Percentiles rank a stretch among this genome's conserved stretches.
Conservation (phyloP, 2,113 vertebrate species). For the Podocnemis expansa region DNA sequence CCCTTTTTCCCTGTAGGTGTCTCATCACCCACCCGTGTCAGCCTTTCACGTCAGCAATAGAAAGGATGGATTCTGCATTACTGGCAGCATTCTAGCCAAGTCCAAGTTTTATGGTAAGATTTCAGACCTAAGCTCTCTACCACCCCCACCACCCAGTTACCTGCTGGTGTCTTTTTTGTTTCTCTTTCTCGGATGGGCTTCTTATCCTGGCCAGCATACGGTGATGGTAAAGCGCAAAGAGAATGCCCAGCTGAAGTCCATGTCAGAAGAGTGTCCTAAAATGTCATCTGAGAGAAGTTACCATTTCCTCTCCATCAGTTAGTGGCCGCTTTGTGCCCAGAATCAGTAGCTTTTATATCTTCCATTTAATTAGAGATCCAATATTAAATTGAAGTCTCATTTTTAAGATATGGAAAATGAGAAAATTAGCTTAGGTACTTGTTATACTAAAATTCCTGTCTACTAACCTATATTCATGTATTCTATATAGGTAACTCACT, state of each 20-base stretch:
- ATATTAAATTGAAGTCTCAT: neutral
- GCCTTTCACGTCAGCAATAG: conserved; percentile 95
- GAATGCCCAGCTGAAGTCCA: neutral
- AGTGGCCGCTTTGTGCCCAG: neutral
- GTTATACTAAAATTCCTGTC: neutral
- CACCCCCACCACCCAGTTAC: too few species aligned
- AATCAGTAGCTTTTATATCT: neutral
- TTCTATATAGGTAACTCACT: conserved; percentile 88
- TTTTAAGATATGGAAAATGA: neutral
- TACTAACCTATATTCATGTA: neutral
- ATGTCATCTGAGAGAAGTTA: neutral
- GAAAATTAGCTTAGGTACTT: neutral
- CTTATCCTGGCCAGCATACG: neutral
- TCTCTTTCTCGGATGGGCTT: neutral
- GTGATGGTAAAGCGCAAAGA: neutral
- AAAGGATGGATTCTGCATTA: conserved; percentile 93
- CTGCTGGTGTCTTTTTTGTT: neutral
- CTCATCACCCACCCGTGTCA: conserved; percentile 95
- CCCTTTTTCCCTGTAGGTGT: conserved; percentile 82
- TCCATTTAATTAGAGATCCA: neutral
- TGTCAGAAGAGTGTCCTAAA: accelerated
- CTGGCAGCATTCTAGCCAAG: conserved; percentile 91
- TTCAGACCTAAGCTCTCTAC: neutral
- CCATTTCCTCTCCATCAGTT: neutral
- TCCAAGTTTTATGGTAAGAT: conserved; percentile 95